Percentiles rank a stretch among this genome's conserved stretches.
Evolutionary conservation across 2,888 invertebrate genomes (phyloP).

Genomic region (Habroteleia sp.): DNA sequence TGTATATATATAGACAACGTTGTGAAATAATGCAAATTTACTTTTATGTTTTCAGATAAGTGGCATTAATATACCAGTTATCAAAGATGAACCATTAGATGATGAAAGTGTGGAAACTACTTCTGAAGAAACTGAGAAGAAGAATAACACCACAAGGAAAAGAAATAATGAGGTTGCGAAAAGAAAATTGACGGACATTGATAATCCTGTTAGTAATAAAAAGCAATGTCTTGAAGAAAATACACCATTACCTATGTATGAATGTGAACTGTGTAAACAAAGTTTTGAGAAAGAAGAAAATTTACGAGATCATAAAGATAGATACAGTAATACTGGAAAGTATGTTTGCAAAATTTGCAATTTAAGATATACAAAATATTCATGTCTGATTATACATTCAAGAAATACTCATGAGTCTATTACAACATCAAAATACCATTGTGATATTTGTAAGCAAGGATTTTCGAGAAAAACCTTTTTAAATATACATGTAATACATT

Average conservation of each 20-base stretch:
- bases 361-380: neutral
- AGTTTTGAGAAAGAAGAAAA: conserved; percentile 2
- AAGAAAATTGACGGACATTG: too few relatives aligned
- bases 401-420: conserved; percentile 3
- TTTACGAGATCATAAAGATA: conserved; percentile 1
- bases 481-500: conserved; percentile 17
- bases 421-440: neutral
- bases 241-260: neutral
- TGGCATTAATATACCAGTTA: conserved; percentile 5
- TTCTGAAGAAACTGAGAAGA: neutral
- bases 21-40: too few relatives aligned
- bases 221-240: neutral
- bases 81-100: conserved; percentile 13
- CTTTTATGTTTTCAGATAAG: too few relatives aligned
- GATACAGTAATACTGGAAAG: conserved; percentile 20
- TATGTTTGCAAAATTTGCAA: conserved; percentile 12
- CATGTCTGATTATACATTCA: neutral
- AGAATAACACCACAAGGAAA: neutral
- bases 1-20: too few relatives aligned
- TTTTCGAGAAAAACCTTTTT: conserved; percentile 1
- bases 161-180: neutral
- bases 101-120: neutral
- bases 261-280: conserved; percentile 10
- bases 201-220: neutral
- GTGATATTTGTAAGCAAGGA: conserved; percentile 22